Conservation (phyloP, 23 tunicate genomes). For the Styela plicata region DNA sequence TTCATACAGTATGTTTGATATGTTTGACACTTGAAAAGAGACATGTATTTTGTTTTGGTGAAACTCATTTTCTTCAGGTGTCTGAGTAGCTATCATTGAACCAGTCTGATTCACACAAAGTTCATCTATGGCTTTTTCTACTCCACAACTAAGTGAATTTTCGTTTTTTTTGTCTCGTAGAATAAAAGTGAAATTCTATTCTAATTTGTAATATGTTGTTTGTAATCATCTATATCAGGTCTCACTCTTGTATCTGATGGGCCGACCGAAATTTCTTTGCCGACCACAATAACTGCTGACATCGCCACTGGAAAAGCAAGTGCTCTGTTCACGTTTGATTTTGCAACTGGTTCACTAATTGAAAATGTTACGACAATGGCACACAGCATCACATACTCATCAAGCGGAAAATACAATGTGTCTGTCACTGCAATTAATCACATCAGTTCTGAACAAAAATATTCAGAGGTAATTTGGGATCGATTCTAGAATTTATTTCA, state of each 20-base stretch:
- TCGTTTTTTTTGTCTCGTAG: too few relatives aligned
- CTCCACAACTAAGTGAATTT: too few relatives aligned
- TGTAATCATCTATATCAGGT: conserved; percentile 26
- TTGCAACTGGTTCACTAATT: neutral
- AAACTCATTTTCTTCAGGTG: too few relatives aligned
- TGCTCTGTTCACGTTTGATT: conserved; percentile 32
- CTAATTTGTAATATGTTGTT: neutral
- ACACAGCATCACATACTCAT: conserved; percentile 30
- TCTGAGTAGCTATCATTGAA: too few relatives aligned
- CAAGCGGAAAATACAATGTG: conserved; percentile 48
- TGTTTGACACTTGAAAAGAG: too few relatives aligned
- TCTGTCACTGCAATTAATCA: conserved; percentile 43
- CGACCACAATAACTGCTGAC: conserved; percentile 21
- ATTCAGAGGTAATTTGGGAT: conserved; percentile 17
- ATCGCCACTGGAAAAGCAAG: conserved; percentile 11
- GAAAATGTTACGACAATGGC: neutral
- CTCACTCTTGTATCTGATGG: conserved; percentile 27
- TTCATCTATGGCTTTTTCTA: too few relatives aligned
- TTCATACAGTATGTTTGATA: too few relatives aligned
- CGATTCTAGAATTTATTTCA: too few relatives aligned
- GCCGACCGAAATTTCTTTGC: conserved; percentile 32
- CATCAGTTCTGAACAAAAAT: conserved; percentile 26
- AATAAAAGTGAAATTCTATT: too few relatives aligned
- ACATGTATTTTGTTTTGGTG: too few relatives aligned
- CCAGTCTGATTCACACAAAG: too few relatives aligned